A percentile compares a stretch with the other conserved stretches of the same genome.
phyloP scores from a whole-genome alignment of 2,113 vertebrate genomes.

The Odocoileus virginianus region DNA sequence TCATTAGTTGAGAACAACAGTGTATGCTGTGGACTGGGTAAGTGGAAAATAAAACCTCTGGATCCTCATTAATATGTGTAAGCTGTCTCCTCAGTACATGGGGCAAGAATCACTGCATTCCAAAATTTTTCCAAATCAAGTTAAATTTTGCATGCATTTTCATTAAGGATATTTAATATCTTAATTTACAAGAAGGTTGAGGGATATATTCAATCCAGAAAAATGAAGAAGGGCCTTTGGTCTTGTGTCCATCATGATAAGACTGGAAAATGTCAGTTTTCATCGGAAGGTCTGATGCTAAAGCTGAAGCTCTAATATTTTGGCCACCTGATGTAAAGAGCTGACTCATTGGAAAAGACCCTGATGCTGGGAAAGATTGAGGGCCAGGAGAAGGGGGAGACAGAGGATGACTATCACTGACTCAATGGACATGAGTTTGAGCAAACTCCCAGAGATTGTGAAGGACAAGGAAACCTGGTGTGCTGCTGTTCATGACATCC shows the following conservation, averaged over 20 bases:
- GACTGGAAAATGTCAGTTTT: not conserved
- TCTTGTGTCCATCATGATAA: not conserved
- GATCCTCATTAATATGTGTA: not conserved
- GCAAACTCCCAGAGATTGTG: not conserved
- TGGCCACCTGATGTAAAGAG: not conserved
- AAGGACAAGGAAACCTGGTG: not conserved
- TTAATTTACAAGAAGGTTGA: not conserved
- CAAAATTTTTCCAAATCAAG: constrained; percentile 3
- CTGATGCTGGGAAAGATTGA: not conserved
- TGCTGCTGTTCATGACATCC: not conserved
- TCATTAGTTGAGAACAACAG: not conserved
- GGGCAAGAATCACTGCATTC: not conserved
- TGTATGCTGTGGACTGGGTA: not conserved
- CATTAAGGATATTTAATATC: not conserved
- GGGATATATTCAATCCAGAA: not conserved
- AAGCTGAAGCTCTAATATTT: not conserved
- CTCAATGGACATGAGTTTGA: not conserved
- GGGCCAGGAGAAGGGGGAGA: not conserved
- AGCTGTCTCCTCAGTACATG: not conserved
- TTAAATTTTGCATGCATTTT: not conserved
- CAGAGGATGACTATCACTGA: not conserved
- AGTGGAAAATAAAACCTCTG: not conserved
- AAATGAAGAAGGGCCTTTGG: not conserved
- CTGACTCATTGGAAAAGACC: not conserved
- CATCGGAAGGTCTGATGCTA: not conserved